Evolutionary conservation across 2,797 vertebrate genomes (phyloP), one percentile per base, ranked within the genome.

Genomic region (Mormyrus proboscirostris): DNA sequence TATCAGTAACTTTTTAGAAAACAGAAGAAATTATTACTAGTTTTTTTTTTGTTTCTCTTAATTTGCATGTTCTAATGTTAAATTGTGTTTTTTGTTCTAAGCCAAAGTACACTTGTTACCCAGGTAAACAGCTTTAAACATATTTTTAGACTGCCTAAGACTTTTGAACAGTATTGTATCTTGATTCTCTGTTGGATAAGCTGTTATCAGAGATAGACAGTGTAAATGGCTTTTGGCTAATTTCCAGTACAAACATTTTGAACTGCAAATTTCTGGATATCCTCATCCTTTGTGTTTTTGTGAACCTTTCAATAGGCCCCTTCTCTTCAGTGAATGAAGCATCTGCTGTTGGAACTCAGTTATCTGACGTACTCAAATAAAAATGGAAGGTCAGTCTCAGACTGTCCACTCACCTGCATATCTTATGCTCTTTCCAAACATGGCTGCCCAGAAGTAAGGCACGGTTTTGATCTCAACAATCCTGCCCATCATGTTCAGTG

Each of bases 361-460:
- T 79, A n/a, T n/a, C 73, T 9, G 16, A 82, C 29, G 3, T 44
- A 82, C 76, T 82, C 76, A 82, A 47, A 82, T 85, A 49, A 22
- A 85, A 50, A 51, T 51, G 49, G 22, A 49, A 49, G n/a, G 44
- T 49, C 82, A 51, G 44, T 29, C 22, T 51, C 44, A 49, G n/a
- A 79, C 22, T 22, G 85, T 84, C 44, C 33, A 47, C 12, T 82
- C 93, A 99, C 98, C 99, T 1, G 97, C 96, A 0, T 98, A 99
- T 89, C 98, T 97, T 90, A 99, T 96, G 91, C 98, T 99, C 94
- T 97, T 99, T 90, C 98, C 98, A 14, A 99, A 99, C 98, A 99
- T 97, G 3, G 98, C 97, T 0, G 98, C 98, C 99, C 99, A 99
- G 91, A 99, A 95, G 88, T 97, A 99, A 0, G 99, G 98, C 91